Conservation (phyloP, 2,888 invertebrate species). For the Chloroclystis v-ata region DNA sequence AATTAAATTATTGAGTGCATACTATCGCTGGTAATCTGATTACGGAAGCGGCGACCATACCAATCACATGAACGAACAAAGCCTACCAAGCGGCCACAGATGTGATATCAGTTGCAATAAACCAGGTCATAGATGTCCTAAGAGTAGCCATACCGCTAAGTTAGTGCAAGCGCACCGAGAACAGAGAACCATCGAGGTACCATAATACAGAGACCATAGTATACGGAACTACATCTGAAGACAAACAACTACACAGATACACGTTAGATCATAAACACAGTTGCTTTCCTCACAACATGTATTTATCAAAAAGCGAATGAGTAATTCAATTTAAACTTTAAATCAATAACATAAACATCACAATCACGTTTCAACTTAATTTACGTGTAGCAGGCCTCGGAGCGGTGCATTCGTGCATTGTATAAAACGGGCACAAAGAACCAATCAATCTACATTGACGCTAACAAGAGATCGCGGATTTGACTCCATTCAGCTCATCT, state of each 20-base stretch:
- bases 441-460: constrained; percentile 34
- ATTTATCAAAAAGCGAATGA: too few species aligned
- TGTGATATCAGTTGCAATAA: constrained; percentile 4
- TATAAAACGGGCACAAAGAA: constrained; percentile 31
- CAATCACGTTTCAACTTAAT: neutral
- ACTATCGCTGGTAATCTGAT: constrained; percentile 15
- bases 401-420: constrained; percentile 28
- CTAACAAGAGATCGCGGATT: constrained; percentile 20
- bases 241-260: too few species aligned
- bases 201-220: too few species aligned
- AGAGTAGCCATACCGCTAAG: neutral
- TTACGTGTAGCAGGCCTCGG: neutral
- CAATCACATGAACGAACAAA: constrained; percentile 21
- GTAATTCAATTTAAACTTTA: neutral
- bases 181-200: too few species aligned
- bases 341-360: neutral
- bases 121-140: constrained; percentile 1
- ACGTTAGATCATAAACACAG: too few species aligned
- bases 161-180: constrained; percentile 7
- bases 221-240: too few species aligned
- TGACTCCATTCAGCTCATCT: constrained; percentile 3
- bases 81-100: constrained; percentile 13
- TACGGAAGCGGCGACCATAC: constrained; percentile 21
- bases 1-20: constrained; percentile 7
- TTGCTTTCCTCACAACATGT: too few species aligned